Percentiles rank a stretch among this genome's conserved stretches.
Conservation (phyloP, 2,113 vertebrate genomes). For the Nannobrachium achirus region DNA sequence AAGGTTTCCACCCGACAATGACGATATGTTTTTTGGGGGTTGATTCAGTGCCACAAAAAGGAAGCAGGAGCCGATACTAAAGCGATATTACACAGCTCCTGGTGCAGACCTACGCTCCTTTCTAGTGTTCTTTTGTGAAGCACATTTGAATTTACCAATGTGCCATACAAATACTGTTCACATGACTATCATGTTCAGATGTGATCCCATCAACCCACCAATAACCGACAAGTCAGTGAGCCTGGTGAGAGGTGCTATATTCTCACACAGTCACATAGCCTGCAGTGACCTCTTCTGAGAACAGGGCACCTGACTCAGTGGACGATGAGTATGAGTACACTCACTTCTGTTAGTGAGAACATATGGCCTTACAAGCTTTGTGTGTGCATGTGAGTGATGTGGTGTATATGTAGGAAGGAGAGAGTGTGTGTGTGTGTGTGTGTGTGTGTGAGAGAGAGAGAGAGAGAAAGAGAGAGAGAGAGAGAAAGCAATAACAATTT, state of each 20-base stretch:
- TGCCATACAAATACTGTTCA: slow-evolving; percentile 5
- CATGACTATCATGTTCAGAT: slow-evolving; percentile 19
- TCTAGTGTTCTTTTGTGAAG: too few species aligned
- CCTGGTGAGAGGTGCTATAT: slow-evolving; percentile 38
- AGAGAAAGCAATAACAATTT: too few species aligned
- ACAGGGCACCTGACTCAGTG: slow-evolving; percentile 28
- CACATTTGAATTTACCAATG: too few species aligned
- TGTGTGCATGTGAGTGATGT: neutral
- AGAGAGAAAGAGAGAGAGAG: slow-evolving; percentile 5
- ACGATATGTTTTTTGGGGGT: too few species aligned
- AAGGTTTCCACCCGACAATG: too few species aligned
- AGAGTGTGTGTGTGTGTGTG: slow-evolving; percentile 10
- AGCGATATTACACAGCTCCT: neutral
- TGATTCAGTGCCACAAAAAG: too few species aligned
- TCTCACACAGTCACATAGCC: neutral
- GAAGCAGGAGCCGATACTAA: too few species aligned
- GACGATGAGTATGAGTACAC: slow-evolving; percentile 59
- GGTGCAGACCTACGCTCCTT: neutral
- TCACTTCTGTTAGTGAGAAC: slow-evolving; percentile 57
- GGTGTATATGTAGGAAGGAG: slow-evolving; percentile 16
- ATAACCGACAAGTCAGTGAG: neutral
- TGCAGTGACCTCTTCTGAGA: slow-evolving; percentile 8
- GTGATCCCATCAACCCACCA: slow-evolving; percentile 7
- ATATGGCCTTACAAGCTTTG: slow-evolving; percentile 33
- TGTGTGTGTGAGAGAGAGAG: slow-evolving; percentile 16